Evolutionary conservation across 2,888 invertebrate species (phyloP).

Genomic region (Argynnis bischoffii): DNA sequence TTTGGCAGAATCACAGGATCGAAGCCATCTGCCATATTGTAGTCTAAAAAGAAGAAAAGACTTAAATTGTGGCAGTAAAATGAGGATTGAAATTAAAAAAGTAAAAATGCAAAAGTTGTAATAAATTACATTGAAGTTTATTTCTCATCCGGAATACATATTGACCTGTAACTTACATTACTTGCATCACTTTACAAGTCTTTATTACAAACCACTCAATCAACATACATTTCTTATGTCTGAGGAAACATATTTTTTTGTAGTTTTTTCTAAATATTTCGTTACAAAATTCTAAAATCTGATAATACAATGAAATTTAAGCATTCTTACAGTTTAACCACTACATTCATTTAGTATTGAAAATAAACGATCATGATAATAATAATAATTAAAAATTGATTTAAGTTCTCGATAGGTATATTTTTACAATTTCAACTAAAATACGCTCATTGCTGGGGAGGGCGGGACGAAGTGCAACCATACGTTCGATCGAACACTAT

Average conservation of each 20-base stretch:
- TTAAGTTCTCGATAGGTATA: conserved; percentile 66
- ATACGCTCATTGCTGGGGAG: conserved; percentile 59
- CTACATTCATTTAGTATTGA: conserved; percentile 79
- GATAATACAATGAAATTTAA: conserved; percentile 78
- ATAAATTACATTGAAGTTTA: conserved; percentile 83
- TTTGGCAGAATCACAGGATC: too few relatives aligned
- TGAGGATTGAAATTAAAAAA: neutral
- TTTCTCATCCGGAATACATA: conserved; percentile 80
- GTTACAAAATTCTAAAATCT: conserved; percentile 76
- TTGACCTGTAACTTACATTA: conserved; percentile 65
- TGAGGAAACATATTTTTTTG: conserved; percentile 58
- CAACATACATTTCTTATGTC: conserved; percentile 72
- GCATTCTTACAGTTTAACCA: conserved; percentile 75
- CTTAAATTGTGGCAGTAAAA: neutral
- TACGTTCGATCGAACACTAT: conserved; percentile 80
- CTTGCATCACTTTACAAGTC: conserved; percentile 70
- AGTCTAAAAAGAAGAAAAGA: too few relatives aligned
- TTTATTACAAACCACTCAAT: conserved; percentile 74
- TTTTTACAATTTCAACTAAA: conserved; percentile 78
- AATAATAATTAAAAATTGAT: conserved; percentile 72
- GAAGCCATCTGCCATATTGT: too few relatives aligned
- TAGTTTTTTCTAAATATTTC: conserved; percentile 62
- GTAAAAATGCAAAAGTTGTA: conserved; percentile 54
- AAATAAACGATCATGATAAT: conserved; percentile 77
- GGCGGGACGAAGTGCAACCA: conserved; percentile 64